A percentile compares a stretch with the other conserved stretches of the same genome.
phyloP scores from a whole-genome alignment of 1,140 invertebrate genomes.

The Ctenoplectra terminalis region DNA sequence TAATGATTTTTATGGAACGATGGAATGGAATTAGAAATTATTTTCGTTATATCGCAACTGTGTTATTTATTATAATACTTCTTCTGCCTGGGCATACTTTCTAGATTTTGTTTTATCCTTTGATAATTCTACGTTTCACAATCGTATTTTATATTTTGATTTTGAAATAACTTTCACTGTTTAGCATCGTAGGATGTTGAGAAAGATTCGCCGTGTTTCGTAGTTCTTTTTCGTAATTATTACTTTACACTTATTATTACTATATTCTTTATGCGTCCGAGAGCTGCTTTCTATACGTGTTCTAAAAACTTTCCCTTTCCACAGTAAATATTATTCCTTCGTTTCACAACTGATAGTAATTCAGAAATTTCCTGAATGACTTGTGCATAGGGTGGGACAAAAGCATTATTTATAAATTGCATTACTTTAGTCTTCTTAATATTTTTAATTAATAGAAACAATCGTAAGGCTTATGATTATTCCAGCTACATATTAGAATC shows the following conservation, averaged over 20 bases:
- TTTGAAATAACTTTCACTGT: background rate
- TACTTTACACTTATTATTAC: conserved; percentile 1
- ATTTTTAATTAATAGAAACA: no score
- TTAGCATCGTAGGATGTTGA: background rate
- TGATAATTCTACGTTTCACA: background rate
- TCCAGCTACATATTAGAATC: no score
- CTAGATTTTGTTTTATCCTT: background rate
- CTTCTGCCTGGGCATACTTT: no score
- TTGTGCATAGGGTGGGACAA: background rate
- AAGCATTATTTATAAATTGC: no score
- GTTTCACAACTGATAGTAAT: background rate
- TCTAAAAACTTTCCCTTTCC: conserved; percentile 8
- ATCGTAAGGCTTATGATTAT: no score
- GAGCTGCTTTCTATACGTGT: background rate
- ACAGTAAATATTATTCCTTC: conserved; percentile 1
- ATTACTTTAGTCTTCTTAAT: no score
- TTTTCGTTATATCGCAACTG: no score
- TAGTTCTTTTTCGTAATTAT: background rate
- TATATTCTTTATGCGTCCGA: background rate
- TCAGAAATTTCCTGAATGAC: background rate
- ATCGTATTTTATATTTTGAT: background rate
- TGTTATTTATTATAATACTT: no score
- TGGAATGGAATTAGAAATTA: no score
- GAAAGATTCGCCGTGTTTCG: background rate
- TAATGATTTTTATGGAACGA: no score